Base-by-base conservation (phyloP, 2,888 invertebrate species). In the Mylabris sibirica region DNA sequence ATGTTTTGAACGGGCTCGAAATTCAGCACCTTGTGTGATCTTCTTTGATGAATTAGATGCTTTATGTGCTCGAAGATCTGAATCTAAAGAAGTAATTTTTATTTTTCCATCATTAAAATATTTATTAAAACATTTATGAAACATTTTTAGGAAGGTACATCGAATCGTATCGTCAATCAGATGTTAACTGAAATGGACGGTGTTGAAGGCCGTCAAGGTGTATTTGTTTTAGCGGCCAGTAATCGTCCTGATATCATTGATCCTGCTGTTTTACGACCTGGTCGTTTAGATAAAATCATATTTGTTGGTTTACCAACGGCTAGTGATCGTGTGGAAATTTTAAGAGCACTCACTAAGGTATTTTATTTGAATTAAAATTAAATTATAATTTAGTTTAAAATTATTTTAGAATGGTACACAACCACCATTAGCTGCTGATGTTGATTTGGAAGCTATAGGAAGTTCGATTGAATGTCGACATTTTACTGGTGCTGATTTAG, bases 11-110 rank as follows among this genome's bases (percentile, higher is more conserved):
- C 89, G 98, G 73, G 99, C 99, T 0, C 87, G 95, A 59, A 97
- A 97, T 85, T 98, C 98, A 0, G 92, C 96, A 0, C 99, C 99
- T 0, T 99, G 99, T 83, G 97, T 99, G 3, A 98, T 99, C 83
- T 99, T 99, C 86, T 99, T 99, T 82, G 99, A 99, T 82, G 99
- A 99, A 86, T 89, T 99, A 73, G 99, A 99, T 84, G 95, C 99
- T 0, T 84, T 99, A 35, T 98, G 98, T 82, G 97, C 98, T 0
- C 92, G 93, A 78, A 88, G 99, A 80, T 92, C 93, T 6, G 92
- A 93, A 57, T 90, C 90, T 70, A 91, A 88, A 77, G 92, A 90
- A 82, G 90, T 89, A 82, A 81, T 78, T 38, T 38, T 1, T 38
- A 12, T 38, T 38, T 3, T 38, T 38, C 1, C 9, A 34, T 38